Base-by-base conservation (phyloP, 2,888 invertebrate species). In the Ichneumoninae sp. region DNA sequence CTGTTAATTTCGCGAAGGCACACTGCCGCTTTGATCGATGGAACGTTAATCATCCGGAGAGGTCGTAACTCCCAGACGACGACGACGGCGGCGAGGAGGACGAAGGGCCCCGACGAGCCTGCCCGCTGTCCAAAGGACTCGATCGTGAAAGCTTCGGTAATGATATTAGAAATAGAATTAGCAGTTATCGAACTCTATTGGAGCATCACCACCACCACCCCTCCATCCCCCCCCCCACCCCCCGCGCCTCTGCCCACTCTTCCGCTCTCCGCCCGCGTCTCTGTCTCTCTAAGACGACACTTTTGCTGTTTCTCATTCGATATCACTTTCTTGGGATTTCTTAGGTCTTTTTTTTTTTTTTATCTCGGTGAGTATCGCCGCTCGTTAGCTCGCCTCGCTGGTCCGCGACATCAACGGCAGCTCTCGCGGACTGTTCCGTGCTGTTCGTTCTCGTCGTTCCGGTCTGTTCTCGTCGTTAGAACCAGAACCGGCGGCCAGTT, bases 21-120 rank as follows among this genome's bases (percentile, higher is more conserved):
- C 70, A 81, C 83, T 78, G 77, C 70, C 81, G 70, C 88, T 86
- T 88, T 88, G 88, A 87, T 86, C 86, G 88, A 88, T 88, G 82
- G 85, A 71, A 81, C 86, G 88, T 88, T 87, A 87, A 88, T 88
- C 87, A 88, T 88, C 81, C 82, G 69, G 63, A 78, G 60, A 79
- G 83, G 74, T 79, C 80, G 79, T 82, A 80, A 83, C 74, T 79
- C 70, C 60, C 57, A 26, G 50, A 60, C 68, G 50, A 8, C 52
- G 54, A 63, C 36, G 60, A 40, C 73, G 22, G 69, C 74, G 50
- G 33, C 68, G 50, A 8, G 44, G 54, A 66, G 40, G 60, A 77
- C 52, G 60, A 71, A 68, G 52, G 73, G 13, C 66, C 50, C 22
- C 22, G 19, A 57, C 22, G 36, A 47, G 36, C 74, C 69, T 60